phyloP scores from a whole-genome alignment of 1,140 invertebrate genomes.

The Mycetomoellerius zeteki region DNA sequence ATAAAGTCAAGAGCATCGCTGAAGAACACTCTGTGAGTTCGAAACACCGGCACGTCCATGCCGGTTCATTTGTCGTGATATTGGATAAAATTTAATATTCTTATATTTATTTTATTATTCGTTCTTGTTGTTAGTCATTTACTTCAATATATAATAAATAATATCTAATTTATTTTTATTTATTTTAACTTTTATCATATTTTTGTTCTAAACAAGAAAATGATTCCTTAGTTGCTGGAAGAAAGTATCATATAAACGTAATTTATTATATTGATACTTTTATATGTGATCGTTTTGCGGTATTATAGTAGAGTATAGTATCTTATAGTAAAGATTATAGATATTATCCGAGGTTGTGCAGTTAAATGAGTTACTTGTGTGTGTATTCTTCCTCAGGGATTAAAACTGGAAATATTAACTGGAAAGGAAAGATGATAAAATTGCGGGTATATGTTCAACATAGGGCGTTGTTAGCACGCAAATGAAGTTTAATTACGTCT shows the following conservation, averaged over 20 bases:
- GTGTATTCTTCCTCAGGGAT: background rate
- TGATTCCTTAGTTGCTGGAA: background rate
- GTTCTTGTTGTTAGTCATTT: no score
- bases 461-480: constrained; percentile 41
- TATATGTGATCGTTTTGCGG: background rate
- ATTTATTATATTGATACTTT: background rate
- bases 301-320: background rate
- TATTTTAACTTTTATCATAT: background rate
- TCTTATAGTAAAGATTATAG: constrained; percentile 11
- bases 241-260: background rate
- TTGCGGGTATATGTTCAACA: constrained; percentile 17
- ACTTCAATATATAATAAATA: background rate
- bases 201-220: background rate
- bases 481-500: constrained; percentile 58
- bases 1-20: no score
- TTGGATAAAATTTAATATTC: no score
- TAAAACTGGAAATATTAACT: constrained; percentile 21
- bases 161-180: background rate
- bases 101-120: no score
- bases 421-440: constrained; percentile 22
- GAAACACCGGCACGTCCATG: no score
- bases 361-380: background rate
- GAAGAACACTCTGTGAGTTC: no score
- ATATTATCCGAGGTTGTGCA: constrained; percentile 7
- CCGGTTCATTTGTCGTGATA: no score